Percentiles rank a stretch among this genome's conserved stretches.
These are phyloP conservation scores for Sebastes umbrosus DNA, from an alignment of 2,797 vertebrate species.

Conservation along the genomic window DNA sequence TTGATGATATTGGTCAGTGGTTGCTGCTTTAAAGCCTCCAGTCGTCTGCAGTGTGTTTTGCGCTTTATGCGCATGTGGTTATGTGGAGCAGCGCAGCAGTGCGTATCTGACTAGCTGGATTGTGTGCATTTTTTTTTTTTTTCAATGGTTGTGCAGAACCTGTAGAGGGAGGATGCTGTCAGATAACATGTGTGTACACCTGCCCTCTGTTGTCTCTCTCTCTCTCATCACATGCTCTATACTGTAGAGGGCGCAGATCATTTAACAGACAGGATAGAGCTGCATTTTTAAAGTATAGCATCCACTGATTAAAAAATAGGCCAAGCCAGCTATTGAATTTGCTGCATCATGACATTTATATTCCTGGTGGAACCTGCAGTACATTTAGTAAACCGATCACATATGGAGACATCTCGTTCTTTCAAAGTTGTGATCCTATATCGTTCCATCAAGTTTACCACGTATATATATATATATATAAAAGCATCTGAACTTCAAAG, in stretches of 20 bases:
- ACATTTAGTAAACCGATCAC: neutral
- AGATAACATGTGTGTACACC: neutral
- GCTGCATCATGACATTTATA: constrained; percentile 2
- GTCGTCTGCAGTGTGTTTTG: neutral
- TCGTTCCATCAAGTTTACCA: neutral
- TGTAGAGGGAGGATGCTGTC: neutral
- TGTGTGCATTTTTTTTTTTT: neutral
- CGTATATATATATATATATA: neutral
- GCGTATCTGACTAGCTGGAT: neutral
- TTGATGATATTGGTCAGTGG: neutral
- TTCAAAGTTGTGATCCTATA: neutral
- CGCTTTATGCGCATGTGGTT: neutral
- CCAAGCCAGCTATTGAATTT: neutral
- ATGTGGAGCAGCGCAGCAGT: neutral
- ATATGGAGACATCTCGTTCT: neutral
- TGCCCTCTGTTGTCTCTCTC: neutral
- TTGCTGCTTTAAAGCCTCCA: neutral
- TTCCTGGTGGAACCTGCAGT: neutral
- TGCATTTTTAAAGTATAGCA: neutral
- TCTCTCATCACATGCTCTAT: neutral
- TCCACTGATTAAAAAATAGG: neutral
- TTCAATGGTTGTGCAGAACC: neutral
- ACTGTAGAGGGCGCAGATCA: neutral
- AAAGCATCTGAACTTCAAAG: neutral
- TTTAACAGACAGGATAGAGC: neutral